Evolutionary conservation across 1,140 invertebrate genomes (phyloP).

Genomic region (Antheraea mylitta): DNA sequence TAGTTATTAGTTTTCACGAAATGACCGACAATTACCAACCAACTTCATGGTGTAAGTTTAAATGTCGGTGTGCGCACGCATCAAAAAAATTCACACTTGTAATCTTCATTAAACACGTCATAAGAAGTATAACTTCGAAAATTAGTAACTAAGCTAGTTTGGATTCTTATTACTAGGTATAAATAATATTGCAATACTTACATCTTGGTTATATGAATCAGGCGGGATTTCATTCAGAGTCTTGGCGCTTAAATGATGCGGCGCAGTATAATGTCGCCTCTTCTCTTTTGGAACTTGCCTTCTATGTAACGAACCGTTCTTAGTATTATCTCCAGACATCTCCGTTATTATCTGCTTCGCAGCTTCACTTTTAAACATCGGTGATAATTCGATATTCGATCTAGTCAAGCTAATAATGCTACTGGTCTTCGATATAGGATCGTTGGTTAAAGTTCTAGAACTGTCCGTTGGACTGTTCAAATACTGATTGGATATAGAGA

Average conservation of each 20-base stretch:
- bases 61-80: too few relatives aligned
- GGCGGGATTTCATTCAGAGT: slow-evolving; percentile 80
- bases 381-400: slow-evolving; percentile 74
- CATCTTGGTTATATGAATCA: slow-evolving; percentile 79
- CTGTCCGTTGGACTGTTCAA: slow-evolving; percentile 69
- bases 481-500: slow-evolving; percentile 64
- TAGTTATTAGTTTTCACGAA: too few relatives aligned
- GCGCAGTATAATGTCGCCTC: slow-evolving; percentile 92
- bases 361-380: slow-evolving; percentile 91
- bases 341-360: slow-evolving; percentile 91
- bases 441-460: slow-evolving; percentile 65
- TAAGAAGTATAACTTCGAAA: too few relatives aligned
- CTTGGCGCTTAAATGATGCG: slow-evolving; percentile 82
- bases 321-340: slow-evolving; percentile 81
- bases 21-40: too few relatives aligned
- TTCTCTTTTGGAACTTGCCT: slow-evolving; percentile 88
- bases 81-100: too few relatives aligned
- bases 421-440: slow-evolving; percentile 67
- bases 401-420: slow-evolving; percentile 64
- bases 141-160: too few relatives aligned
- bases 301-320: slow-evolving; percentile 76
- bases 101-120: too few relatives aligned
- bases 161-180: too few relatives aligned
- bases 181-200: slow-evolving; percentile 44
- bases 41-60: too few relatives aligned